Percentiles rank a stretch among this genome's conserved stretches.
Evolutionary conservation across 2,888 invertebrate species (phyloP).

Genomic region (Tinea trinotella): DNA sequence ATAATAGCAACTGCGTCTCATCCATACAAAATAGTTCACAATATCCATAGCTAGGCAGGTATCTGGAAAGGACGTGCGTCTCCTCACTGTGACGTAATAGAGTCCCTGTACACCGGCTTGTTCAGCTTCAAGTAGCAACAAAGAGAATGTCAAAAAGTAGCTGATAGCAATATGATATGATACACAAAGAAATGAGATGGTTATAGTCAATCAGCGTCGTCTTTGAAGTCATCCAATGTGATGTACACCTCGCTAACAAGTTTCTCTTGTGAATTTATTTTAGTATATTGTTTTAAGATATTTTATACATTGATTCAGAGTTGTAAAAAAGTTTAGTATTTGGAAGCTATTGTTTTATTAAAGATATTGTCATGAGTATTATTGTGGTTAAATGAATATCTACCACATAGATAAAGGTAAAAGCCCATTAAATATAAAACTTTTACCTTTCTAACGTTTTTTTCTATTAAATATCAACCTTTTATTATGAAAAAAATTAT

Average conservation of each 20-base stretch:
- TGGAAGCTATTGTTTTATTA: too few species aligned
- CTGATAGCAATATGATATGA: constrained; percentile 50
- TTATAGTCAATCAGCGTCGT: constrained; percentile 51
- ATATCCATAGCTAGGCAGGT: constrained; percentile 29
- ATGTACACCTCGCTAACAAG: constrained; percentile 52
- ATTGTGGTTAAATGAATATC: too few species aligned
- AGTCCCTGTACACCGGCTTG: constrained; percentile 42
- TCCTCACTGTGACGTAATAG: constrained; percentile 55
- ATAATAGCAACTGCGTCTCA: constrained; percentile 16
- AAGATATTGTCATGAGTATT: too few species aligned
- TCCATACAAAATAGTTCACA: constrained; percentile 24
- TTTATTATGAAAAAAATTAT: too few species aligned
- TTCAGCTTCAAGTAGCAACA: constrained; percentile 49
- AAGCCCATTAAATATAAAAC: too few species aligned
- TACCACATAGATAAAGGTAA: too few species aligned
- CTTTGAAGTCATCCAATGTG: constrained; percentile 51
- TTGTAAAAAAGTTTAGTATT: too few species aligned
- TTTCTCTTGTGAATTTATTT: constrained; percentile 29
- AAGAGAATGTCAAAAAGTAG: constrained; percentile 39
- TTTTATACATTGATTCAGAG: not conserved
- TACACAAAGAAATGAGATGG: constrained; percentile 60
- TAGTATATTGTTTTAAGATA: not conserved
- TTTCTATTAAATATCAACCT: too few species aligned
- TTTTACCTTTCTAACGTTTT: too few species aligned
- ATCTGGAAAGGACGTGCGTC: constrained; percentile 32